Evolutionary conservation across 1,140 invertebrate genomes (phyloP).

Genomic region (Sycophaga agraensis): DNA sequence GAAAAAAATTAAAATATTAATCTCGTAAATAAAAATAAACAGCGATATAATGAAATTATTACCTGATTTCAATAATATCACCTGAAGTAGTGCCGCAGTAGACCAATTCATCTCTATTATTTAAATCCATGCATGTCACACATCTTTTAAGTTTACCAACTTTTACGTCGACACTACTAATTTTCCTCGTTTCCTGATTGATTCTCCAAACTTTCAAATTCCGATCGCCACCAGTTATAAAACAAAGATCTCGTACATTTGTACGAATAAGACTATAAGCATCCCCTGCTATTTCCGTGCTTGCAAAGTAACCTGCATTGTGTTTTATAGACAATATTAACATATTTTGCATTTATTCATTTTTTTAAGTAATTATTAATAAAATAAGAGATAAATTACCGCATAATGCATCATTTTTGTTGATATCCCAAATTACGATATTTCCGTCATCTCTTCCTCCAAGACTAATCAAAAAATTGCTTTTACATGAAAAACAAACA

Average conservation of each 20-base stretch:
- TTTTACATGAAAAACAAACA: conserved; percentile 77
- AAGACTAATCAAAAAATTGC: conserved; percentile 78
- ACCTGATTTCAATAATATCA: conserved; percentile 64
- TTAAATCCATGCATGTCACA: conserved; percentile 66
- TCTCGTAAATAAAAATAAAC: no score
- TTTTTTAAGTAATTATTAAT: not conserved
- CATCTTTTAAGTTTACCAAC: conserved; percentile 69
- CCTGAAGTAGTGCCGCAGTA: conserved; percentile 85
- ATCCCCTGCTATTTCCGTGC: conserved; percentile 68
- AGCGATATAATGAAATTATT: no score
- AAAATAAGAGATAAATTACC: conserved; percentile 47
- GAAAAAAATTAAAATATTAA: no score
- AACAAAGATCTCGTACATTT: conserved; percentile 62
- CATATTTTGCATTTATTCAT: no score
- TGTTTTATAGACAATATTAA: no score
- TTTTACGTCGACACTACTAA: conserved; percentile 71
- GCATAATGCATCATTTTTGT: conserved; percentile 65
- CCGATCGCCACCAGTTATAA: conserved; percentile 73
- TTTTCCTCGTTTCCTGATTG: conserved; percentile 67
- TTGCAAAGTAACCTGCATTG: conserved; percentile 57
- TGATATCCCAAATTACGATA: conserved; percentile 74
- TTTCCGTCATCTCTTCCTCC: conserved; percentile 87
- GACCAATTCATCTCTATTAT: conserved; percentile 68
- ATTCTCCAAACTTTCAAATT: conserved; percentile 77
- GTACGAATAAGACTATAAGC: conserved; percentile 62